Base-by-base conservation (phyloP, 2,888 invertebrate genomes). In the Conistra vaccinii region DNA sequence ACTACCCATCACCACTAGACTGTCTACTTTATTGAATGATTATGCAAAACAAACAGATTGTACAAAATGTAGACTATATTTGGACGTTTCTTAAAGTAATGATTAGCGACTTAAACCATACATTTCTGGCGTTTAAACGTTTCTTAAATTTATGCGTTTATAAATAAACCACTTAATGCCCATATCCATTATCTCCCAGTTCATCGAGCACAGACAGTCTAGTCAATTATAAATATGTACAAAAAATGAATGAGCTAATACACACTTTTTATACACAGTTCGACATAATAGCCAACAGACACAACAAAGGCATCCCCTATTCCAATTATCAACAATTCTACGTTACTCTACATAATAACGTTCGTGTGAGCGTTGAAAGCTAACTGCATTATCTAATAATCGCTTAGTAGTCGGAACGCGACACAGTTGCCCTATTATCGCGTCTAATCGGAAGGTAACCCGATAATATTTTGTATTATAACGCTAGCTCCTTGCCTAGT, bases 391-490 rank as follows among this genome's bases (percentile, higher is more conserved):
- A 84, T 79, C 74, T 66, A 70, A 72, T 70, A 62, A 86, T 83
- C 69, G 74, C 66, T 66, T 35, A 51, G 60, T 69, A 75, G 71
- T 63, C 51, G 53, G 66, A 80, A 76, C 80, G 75, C 53, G 72
- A 63, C 76, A 74, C 57, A 63, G 45, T 67, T 67, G 14, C 61
- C 42, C 20, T 73, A 84, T 87, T 87, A 81, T 75, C 68, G 66
- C 20, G 62, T 68, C 20, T 85, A 81, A 85, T 85, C 77, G 86
- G 75, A 68, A 72, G 65, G 45, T 71, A 85, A 84, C 66, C 63
- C 53, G 72, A 82, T 85, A 76, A 86, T 72, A 76, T 80, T 75
- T 80, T 85, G 70, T 76, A 85, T 83, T 79, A 79, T 82, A 69
- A 55, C 17, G 39, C 65, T 42, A 76, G 76, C 81, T 80, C 71